Base-by-base conservation (phyloP, 2,888 invertebrate species). In the Alcis repandata region DNA sequence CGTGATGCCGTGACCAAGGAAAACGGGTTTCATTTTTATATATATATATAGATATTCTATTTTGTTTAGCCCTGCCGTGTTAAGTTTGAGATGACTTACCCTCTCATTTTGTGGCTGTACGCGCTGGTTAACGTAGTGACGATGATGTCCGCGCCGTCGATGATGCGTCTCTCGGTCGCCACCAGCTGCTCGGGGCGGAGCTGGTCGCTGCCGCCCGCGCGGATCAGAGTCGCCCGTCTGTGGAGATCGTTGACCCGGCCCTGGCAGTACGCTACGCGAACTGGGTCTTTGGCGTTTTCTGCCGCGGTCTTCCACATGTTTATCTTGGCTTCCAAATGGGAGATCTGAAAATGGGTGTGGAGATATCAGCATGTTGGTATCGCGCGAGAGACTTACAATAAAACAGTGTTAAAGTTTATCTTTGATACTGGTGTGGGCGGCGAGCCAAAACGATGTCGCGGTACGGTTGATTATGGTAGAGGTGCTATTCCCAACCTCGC, bases 101-200 rank as follows among this genome's bases (percentile, higher is more conserved):
- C 88, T 62, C 69, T 82, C 87, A 91, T 88, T 69, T 92, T 92
- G 72, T 82, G 74, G 76, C 84, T 88, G 70, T 83, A 83, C 40
- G 90, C 94, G 79, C 95, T 96, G 38, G 95, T 94, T 22, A 97
- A 93, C 10, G 97, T 97, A 56, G 96, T 95, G 72, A 96, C 95
- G 64, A 97, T 92, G 76, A 97, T 94, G 78, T 96, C 94, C 0
- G 97, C 96, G 64, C 94, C 89, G 45, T 89, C 84, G 20, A 96
- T 85, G 74, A 90, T 87, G 68, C 87, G 86, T 0, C 82, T 81
- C 81, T 92, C 92, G 2, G 81, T 79, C 10, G 68, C 72, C 63
- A 79, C 68, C 54, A 90, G 68, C 54, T 82, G 85, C 33, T 89
- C 88, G 1, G 85, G 82, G 8, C 84, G 78, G n/a, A 79, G 63